These are phyloP conservation scores for Tetranychus piercei DNA, from an alignment of 2,888 invertebrate genomes.

Conservation along the genomic window DNA sequence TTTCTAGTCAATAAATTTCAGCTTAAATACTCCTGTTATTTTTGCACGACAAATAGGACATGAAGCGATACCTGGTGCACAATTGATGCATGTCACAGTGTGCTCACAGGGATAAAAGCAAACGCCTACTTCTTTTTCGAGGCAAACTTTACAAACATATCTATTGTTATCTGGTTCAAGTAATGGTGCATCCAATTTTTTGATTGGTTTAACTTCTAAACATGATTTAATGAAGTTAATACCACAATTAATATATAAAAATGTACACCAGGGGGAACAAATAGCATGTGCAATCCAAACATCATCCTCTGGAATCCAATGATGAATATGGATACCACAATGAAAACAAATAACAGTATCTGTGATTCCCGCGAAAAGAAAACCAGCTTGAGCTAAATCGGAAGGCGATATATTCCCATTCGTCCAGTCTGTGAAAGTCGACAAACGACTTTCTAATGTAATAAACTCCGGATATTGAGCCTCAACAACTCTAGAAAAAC, in stretches of 20 bases:
- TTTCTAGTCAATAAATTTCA: no score
- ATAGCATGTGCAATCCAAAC: background rate
- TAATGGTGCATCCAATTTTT: no score
- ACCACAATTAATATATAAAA: background rate
- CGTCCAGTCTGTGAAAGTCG: background rate
- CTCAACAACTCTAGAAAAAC: no score
- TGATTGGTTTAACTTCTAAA: background rate
- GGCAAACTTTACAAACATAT: background rate
- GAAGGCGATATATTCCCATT: background rate
- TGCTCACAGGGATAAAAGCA: background rate
- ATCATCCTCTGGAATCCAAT: conserved; percentile 1
- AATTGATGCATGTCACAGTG: background rate
- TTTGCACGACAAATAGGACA: background rate
- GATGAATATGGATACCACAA: background rate
- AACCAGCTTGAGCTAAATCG: background rate
- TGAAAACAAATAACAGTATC: background rate
- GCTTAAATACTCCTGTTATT: no score
- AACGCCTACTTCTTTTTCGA: background rate
- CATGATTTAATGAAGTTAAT: background rate
- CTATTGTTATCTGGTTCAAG: no score
- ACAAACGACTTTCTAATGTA: no score
- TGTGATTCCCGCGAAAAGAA: background rate
- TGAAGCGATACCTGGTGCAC: background rate
- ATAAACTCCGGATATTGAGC: no score
- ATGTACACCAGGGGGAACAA: background rate